A percentile compares a stretch with the other conserved stretches of the same genome.
Evolutionary conservation across 2,113 vertebrate species (phyloP).

Genomic region (Ochotona curzoniae): DNA sequence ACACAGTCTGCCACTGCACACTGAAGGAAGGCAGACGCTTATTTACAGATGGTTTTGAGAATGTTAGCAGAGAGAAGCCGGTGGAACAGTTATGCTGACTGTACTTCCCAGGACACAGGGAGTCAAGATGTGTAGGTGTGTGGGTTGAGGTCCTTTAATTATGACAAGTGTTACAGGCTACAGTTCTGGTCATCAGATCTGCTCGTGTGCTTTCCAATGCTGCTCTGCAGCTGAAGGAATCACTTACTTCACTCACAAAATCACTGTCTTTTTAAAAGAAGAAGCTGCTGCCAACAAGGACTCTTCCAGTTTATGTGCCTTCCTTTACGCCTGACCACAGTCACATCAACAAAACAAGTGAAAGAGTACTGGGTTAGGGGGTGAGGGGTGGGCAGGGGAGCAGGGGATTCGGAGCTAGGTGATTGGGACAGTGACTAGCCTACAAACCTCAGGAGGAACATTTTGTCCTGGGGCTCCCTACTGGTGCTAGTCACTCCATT

Average conservation of each 20-base stretch:
- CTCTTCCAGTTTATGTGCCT: slow-evolving; percentile 28
- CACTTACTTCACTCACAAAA: slow-evolving; percentile 44
- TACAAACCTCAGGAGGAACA: background rate
- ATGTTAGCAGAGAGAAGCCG: background rate
- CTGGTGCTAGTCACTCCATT: background rate
- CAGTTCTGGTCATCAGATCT: background rate
- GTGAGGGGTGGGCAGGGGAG: too few species aligned
- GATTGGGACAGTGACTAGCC: background rate
- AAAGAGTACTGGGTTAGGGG: background rate
- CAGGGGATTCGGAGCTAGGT: background rate
- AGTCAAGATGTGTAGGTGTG: background rate
- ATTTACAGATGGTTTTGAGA: slow-evolving; percentile 18
- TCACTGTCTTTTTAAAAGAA: slow-evolving; percentile 16
- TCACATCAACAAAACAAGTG: slow-evolving; percentile 36
- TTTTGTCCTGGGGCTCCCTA: background rate
- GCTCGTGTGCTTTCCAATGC: slow-evolving; percentile 37
- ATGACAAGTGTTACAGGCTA: slow-evolving; percentile 7
- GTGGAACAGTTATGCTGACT: slow-evolving; percentile 45
- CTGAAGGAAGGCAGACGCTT: slow-evolving; percentile 43
- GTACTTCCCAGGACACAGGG: background rate
- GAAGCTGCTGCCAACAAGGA: slow-evolving; percentile 39
- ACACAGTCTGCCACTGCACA: background rate
- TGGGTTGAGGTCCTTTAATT: background rate
- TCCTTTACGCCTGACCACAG: slow-evolving; percentile 31
- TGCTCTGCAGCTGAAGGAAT: slow-evolving; percentile 38